Base-by-base conservation (phyloP, 64 coral and sea anemone species). In the Montipora sp. region DNA sequence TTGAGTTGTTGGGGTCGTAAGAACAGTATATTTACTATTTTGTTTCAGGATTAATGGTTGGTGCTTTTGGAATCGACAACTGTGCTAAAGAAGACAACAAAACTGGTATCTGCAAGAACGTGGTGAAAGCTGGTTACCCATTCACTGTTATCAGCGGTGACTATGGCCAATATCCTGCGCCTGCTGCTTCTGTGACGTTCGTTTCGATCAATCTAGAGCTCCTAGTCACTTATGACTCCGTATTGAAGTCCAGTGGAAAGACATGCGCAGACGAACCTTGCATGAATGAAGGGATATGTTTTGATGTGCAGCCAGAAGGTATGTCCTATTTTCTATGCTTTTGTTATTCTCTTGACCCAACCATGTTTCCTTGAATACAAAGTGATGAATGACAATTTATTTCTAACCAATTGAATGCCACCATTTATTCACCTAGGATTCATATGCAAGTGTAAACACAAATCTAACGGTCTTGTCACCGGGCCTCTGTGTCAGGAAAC, bases 161-260 rank as follows among this genome's bases (percentile, higher is more conserved):
- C 23, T 91, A 95, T 48, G 93, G 93, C 18, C 79, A 95, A 50
- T 83, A 91, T 19, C 93, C 93, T n/a, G 81, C 93, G 20, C 88
- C 89, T 4, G 73, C 58, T 18, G 11, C 59, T 16, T 90, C 88
- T 49, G 18, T 91, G 15, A 90, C 88, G 22, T 84, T 95, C 48
- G 93, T 95, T 14, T 90, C 81, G n/a, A 80, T 95, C 15, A 82
- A 95, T 61, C 60, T 90, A 9, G 16, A 83, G 44, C 87, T 90
- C 10, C 51, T 65, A 51, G 89, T 80, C 16, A 5, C 58, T 3
- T 91, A 95, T 47, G 48, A 45, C 11, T 36, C 87, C 3, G 18
- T 73, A 50, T 5, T 82, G 2, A 63, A 45, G 23, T 79, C 23
- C 75, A 58, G 8, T 16, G 13, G 11, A 13, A 15, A 19, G 24